A percentile compares a stretch with the other conserved stretches of the same genome.
These are phyloP conservation scores for Poecile atricapillus DNA, from an alignment of 2,113 vertebrate genomes.

Conservation along the genomic window DNA sequence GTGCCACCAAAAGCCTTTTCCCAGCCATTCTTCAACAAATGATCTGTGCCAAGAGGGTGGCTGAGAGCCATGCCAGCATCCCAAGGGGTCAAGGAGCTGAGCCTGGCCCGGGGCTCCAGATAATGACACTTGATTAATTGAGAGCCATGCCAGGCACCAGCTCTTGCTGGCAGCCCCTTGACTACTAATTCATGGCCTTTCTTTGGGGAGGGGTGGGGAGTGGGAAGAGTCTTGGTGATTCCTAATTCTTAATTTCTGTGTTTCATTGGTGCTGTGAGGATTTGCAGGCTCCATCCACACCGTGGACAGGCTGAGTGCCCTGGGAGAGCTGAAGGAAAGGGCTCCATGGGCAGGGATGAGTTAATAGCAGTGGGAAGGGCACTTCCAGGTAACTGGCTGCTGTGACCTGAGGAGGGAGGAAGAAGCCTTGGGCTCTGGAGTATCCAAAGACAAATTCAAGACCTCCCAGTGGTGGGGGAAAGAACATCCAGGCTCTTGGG, in stretches of 20 bases:
- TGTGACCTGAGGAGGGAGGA: not conserved
- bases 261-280: not conserved
- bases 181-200: not conserved
- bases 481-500: not conserved
- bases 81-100: conserved; percentile 29
- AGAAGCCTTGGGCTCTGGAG: not conserved
- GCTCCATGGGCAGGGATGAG: not conserved
- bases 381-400: not conserved
- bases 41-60: not conserved
- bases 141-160: not conserved
- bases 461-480: not conserved
- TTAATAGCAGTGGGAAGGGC: not conserved
- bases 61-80: not conserved
- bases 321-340: not conserved
- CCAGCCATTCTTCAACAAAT: not conserved
- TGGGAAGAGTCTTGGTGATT: not conserved
- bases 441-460: not conserved
- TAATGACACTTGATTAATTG: not conserved
- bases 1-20: not conserved
- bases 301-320: not conserved
- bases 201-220: not conserved
- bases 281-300: not conserved
- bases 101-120: not conserved
- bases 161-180: not conserved
- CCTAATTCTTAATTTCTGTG: too few species aligned